Conservation (phyloP, 2,888 invertebrate species). For the Hofmannophila pseudospretella region DNA sequence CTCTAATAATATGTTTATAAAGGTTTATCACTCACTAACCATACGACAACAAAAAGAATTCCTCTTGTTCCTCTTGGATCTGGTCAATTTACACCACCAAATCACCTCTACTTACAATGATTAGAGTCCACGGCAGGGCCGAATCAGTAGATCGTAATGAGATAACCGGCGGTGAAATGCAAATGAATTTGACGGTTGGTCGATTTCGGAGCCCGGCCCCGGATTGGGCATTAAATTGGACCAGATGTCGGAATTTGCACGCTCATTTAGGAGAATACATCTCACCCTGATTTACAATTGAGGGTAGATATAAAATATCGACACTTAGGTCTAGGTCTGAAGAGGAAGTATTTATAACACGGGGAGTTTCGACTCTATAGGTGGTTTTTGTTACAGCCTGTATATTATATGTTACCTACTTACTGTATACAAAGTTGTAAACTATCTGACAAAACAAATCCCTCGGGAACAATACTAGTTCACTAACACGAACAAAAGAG, state of each 20-base stretch:
- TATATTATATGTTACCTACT: too few species aligned
- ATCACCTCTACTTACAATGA: not conserved
- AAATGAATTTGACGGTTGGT: slow-evolving; percentile 51
- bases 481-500: slow-evolving; percentile 5
- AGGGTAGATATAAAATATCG: not conserved
- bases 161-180: slow-evolving; percentile 58
- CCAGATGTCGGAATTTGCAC: slow-evolving; percentile 44
- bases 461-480: slow-evolving; percentile 9
- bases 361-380: too few species aligned
- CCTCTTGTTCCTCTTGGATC: too few species aligned
- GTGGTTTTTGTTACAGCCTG: too few species aligned
- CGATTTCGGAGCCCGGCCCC: slow-evolving; percentile 22
- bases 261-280: slow-evolving; percentile 46
- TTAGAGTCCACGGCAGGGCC: slow-evolving; percentile 18
- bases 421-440: too few species aligned
- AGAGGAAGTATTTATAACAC: too few species aligned
- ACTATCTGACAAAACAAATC: slow-evolving; percentile 5
- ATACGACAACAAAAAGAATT: too few species aligned
- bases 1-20: too few species aligned
- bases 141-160: slow-evolving; percentile 55
- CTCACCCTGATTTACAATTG: slow-evolving; percentile 32
- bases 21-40: too few species aligned
- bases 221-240: slow-evolving; percentile 50
- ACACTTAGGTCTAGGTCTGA: too few species aligned
- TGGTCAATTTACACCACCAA: not conserved